Evolutionary conservation across 2,113 vertebrate genomes (phyloP).

Genomic region (Urocynchramus pylzowi): DNA sequence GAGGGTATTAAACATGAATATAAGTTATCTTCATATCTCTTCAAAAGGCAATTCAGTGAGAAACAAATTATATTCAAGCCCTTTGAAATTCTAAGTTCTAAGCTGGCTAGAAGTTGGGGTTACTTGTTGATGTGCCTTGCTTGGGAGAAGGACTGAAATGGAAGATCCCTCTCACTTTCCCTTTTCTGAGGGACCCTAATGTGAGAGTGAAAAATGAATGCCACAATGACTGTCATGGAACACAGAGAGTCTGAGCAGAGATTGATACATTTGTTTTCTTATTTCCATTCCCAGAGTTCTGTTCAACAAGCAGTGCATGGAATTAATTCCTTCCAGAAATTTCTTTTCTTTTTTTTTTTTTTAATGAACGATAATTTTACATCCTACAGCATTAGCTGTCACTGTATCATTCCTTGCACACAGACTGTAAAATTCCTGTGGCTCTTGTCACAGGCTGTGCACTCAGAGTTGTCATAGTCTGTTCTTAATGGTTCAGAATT

Average conservation of each 20-base stretch:
- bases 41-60: background rate
- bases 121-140: background rate
- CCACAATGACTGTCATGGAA: fast-evolving
- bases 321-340: background rate
- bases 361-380: background rate
- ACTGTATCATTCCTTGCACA: background rate
- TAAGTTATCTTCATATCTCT: background rate
- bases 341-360: background rate
- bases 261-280: background rate
- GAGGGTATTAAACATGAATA: background rate
- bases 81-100: background rate
- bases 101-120: background rate
- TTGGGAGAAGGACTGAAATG: background rate
- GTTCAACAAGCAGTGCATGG: background rate
- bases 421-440: background rate
- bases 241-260: background rate
- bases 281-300: background rate
- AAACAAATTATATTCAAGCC: background rate
- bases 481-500: background rate
- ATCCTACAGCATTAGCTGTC: background rate
- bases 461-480: fast-evolving
- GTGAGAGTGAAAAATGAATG: background rate
- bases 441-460: background rate
- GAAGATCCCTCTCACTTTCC: background rate
- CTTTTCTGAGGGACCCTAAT: background rate